Evolutionary conservation across 1,140 invertebrate genomes (phyloP).

Genomic region (Calliphora vicina): DNA sequence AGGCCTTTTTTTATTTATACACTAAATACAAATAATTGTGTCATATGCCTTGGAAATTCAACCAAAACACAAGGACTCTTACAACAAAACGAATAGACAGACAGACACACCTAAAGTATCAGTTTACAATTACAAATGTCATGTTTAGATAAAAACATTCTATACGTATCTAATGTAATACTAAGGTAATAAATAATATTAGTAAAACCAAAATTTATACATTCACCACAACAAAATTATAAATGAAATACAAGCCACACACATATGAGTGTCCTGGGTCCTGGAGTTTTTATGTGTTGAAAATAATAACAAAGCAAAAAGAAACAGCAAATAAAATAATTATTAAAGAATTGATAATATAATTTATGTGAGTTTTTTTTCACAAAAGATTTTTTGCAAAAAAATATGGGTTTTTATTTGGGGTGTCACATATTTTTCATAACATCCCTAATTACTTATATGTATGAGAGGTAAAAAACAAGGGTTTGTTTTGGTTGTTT

Average conservation of each 20-base stretch:
- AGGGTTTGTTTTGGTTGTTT: not conserved
- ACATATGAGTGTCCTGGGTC: too few relatives aligned
- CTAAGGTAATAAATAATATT: too few relatives aligned
- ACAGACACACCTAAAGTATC: constrained; percentile 15
- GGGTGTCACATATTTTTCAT: not conserved
- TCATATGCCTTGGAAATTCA: constrained; percentile 2
- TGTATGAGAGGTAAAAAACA: not conserved
- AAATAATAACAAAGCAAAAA: not conserved
- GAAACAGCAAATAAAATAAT: not conserved
- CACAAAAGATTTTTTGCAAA: constrained; percentile 14
- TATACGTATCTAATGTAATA: too few relatives aligned
- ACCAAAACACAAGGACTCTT: not conserved
- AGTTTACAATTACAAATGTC: constrained; percentile 32
- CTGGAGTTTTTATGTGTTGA: not conserved
- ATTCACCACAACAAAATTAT: too few relatives aligned
- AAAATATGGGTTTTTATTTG: too few relatives aligned
- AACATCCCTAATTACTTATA: constrained; percentile 18
- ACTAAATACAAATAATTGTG: constrained; percentile 3
- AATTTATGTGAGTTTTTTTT: constrained; percentile 16
- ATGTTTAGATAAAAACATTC: constrained; percentile 23
- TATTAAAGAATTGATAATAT: constrained; percentile 9
- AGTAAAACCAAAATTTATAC: too few relatives aligned
- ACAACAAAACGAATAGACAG: too few relatives aligned
- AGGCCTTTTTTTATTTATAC: not conserved
- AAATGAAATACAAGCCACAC: too few relatives aligned